Base-by-base conservation (phyloP, 2,113 vertebrate species). In the Microcebus jonahi region DNA sequence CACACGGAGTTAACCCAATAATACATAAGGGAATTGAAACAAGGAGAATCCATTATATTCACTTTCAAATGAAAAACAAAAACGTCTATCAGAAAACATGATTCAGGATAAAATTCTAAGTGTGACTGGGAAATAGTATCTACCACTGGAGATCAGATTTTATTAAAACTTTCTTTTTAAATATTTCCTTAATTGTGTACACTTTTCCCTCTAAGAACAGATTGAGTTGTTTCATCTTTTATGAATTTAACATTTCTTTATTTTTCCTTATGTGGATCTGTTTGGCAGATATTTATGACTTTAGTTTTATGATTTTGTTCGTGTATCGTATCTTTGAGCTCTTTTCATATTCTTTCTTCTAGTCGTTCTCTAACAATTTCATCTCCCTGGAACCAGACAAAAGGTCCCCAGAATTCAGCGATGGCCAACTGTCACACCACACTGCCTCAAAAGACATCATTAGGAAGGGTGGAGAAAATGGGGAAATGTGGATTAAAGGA, bases 61-160 rank as follows among this genome's bases (percentile, higher is more conserved):
- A 36, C 59, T 65, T 92, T 94, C 50, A 97, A 85, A 63, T 42
- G 48, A 67, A 95, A 91, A 94, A 70, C 25, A 70, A 76, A 81
- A 92, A 68, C 18, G 42, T 59, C 25, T 82, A 82, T 3, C 31
- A 91, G 67, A 88, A 87, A 80, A 97, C 10, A 36, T 5, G 39
- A 92, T 29, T 80, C 57, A 71, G 34, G 31, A 82, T 82, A 83
- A 90, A 67, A 80, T 63, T 91, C n/a, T 39, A 82, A 67, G 94
- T 39, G 18, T 79, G 61, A 93, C 0, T 59, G 13, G n/a, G 75
- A 91, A 93, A 91, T 18, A 79, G 21, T 14, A 82, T 65, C 75
- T 73, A 82, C 15, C 25, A 77, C 59, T 12, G 65, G 36, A 81
- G 25, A 81, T 42, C 27, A 48, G 61, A 71, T 36, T 85, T 71